These are phyloP conservation scores for Cladopsammia gracilis DNA, from an alignment of 64 coral and sea anemone species.

Conservation along the genomic window DNA sequence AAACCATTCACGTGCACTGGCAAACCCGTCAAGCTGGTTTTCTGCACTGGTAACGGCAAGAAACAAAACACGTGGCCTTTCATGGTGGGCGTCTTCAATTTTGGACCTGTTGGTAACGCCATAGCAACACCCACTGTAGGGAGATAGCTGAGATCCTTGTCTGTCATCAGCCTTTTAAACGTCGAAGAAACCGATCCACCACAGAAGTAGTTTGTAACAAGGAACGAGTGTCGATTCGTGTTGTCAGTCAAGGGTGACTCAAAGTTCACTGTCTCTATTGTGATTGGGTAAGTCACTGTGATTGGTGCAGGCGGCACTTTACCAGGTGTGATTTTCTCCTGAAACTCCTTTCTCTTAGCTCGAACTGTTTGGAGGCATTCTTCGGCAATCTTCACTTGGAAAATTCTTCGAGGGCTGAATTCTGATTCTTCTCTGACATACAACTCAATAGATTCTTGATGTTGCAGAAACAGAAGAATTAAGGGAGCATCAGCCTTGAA, in stretches of 20 bases:
- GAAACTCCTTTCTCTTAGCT: conserved; percentile 61
- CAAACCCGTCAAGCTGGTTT: conserved; percentile 80
- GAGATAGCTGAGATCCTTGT: conserved; percentile 5
- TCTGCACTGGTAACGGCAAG: conserved; percentile 88
- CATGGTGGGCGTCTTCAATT: background rate
- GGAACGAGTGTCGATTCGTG: background rate
- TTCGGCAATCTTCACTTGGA: conserved; percentile 55
- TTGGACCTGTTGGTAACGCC: background rate
- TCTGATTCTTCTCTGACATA: conserved; percentile 42
- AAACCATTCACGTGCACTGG: conserved; percentile 95
- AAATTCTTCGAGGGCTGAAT: conserved; percentile 34
- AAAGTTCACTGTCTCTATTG: background rate
- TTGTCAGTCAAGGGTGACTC: background rate
- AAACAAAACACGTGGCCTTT: conserved; percentile 84
- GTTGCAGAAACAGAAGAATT: conserved; percentile 82
- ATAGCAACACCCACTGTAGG: conserved; percentile 4
- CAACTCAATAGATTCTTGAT: conserved; percentile 78
- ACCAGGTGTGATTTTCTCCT: conserved; percentile 7
- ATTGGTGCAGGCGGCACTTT: background rate
- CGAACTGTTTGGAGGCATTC: conserved; percentile 12
- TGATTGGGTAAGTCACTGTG: background rate
- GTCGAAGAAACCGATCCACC: background rate
- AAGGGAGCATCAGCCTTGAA: conserved; percentile 81
- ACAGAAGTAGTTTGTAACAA: background rate
- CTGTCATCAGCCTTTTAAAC: background rate